phyloP scores from a whole-genome alignment of 2,113 vertebrate genomes.

The Muntiacus reevesi region DNA sequence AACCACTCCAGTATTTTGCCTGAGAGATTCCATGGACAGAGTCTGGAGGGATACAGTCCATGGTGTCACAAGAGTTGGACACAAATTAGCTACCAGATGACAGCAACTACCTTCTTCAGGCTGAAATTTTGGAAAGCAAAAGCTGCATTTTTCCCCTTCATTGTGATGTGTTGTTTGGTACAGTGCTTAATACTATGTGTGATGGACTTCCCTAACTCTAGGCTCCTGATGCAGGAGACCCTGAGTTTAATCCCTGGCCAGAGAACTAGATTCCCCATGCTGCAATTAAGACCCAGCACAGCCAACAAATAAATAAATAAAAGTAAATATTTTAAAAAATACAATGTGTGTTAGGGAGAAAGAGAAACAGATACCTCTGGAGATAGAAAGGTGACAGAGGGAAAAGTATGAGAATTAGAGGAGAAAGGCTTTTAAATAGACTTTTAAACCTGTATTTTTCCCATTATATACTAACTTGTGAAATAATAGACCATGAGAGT shows the following conservation, averaged over 20 bases:
- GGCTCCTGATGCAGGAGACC: background rate
- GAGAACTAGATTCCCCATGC: background rate
- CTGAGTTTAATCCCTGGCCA: background rate
- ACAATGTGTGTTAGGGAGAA: rapidly evolving
- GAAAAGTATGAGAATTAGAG: background rate
- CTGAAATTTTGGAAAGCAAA: background rate
- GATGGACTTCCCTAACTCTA: background rate
- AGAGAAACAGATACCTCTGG: background rate
- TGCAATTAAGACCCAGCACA: background rate
- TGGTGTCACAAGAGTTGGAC: background rate
- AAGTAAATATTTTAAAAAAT: background rate
- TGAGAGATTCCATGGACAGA: background rate
- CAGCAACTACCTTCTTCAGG: background rate
- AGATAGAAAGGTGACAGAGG: background rate
- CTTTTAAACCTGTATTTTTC: background rate
- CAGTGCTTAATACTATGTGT: background rate
- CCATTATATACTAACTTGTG: constrained; percentile 47
- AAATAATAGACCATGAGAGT: constrained; percentile 48
- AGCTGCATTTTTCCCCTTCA: background rate
- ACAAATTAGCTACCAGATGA: background rate
- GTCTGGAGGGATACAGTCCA: background rate
- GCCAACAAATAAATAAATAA: background rate
- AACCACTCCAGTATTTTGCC: background rate
- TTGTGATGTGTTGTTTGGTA: background rate
- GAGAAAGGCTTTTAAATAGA: background rate